Percentiles rank a stretch among this genome's conserved stretches.
Evolutionary conservation across 1,140 invertebrate species (phyloP).

Genomic region (Drosophila santomea): DNA sequence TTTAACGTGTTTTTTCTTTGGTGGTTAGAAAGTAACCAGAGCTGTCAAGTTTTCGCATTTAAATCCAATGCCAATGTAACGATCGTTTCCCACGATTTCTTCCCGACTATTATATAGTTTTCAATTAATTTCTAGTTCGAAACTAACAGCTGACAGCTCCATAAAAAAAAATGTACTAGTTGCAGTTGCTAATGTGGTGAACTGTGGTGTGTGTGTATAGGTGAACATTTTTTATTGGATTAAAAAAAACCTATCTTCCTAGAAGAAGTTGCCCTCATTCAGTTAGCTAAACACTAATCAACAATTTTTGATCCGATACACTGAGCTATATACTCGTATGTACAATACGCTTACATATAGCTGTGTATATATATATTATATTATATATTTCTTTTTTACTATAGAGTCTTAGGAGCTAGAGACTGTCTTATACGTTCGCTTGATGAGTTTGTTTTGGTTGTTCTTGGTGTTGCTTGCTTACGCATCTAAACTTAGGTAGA

Average conservation of each 20-base stretch:
- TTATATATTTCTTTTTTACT: conserved; percentile 23
- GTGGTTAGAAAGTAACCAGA: background rate
- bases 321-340: conserved; percentile 59
- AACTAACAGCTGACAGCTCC: background rate
- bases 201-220: background rate
- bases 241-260: conserved; percentile 13
- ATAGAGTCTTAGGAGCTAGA: conserved; percentile 57
- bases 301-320: conserved; percentile 60
- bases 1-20: conserved; percentile 4
- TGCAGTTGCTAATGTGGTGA: conserved; percentile 8
- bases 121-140: background rate
- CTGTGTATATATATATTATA: conserved; percentile 16
- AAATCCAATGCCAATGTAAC: background rate
- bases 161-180: conserved; percentile 2
- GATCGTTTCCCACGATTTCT: background rate
- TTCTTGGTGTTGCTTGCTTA: conserved; percentile 22
- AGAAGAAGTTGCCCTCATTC: conserved; percentile 23
- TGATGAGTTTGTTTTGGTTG: conserved; percentile 55
- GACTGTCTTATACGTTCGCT: conserved; percentile 61
- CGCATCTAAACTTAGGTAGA: conserved; percentile 13
- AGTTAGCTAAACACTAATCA: conserved; percentile 70
- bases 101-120: background rate
- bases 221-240: conserved; percentile 11
- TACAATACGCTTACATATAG: conserved; percentile 43
- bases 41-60: background rate